Evolutionary conservation across 2,888 invertebrate genomes (phyloP).

Genomic region (Therioaphis trifolii): DNA sequence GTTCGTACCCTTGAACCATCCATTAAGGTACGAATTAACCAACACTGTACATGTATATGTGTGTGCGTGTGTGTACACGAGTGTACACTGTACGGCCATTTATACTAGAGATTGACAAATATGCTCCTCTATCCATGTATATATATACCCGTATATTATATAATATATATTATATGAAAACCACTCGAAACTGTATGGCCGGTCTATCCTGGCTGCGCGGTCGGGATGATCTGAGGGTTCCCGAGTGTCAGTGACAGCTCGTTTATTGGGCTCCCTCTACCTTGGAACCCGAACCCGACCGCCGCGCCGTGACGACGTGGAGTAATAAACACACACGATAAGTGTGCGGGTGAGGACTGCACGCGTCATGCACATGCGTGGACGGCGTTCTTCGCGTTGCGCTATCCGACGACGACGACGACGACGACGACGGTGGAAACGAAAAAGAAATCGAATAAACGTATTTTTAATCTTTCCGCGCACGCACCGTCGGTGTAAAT

Average conservation of each 20-base stretch:
- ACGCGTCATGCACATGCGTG: neutral
- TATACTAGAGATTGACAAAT: conserved; percentile 31
- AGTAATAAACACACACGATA: conserved; percentile 21
- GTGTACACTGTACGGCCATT: no score
- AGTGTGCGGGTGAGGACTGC: neutral
- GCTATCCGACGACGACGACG: no score
- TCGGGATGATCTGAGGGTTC: neutral
- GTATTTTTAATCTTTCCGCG: no score
- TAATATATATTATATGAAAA: conserved; percentile 20
- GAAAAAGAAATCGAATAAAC: no score
- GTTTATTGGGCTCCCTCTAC: conserved; percentile 12
- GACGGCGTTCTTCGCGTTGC: no score
- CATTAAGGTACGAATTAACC: no score
- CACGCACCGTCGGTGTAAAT: no score
- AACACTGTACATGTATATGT: no score
- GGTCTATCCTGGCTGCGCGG: neutral
- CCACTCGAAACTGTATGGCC: neutral
- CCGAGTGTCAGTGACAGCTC: conserved; percentile 31
- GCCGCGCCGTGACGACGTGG: neutral
- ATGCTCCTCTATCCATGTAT: no score
- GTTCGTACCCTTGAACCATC: no score
- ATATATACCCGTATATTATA: neutral
- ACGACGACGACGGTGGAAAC: no score
- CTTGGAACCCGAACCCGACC: neutral
- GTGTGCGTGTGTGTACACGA: no score